A percentile compares a stretch with the other conserved stretches of the same genome.
These are phyloP conservation scores for Volucella inflata DNA, from an alignment of 2,888 invertebrate genomes.

Conservation along the genomic window DNA sequence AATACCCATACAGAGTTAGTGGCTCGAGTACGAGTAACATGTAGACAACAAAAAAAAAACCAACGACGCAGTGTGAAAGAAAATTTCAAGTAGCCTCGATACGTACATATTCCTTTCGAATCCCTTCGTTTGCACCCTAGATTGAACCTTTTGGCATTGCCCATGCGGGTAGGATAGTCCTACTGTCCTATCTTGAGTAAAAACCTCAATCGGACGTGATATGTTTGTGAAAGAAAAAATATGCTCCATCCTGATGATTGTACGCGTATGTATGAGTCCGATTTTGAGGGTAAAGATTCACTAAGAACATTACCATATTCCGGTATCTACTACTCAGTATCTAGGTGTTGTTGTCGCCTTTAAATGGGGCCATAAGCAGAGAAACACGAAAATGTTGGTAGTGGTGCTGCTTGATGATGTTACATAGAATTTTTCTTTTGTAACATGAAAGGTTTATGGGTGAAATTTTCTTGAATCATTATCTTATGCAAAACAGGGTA, in stretches of 20 bases:
- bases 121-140: constrained; percentile 42
- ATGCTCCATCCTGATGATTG: constrained; percentile 60
- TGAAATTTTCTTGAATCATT: constrained; percentile 48
- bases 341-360: constrained; percentile 25
- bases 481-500: constrained; percentile 61
- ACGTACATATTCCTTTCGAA: constrained; percentile 36
- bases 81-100: constrained; percentile 61
- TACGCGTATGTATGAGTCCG: constrained; percentile 46
- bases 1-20: constrained; percentile 22
- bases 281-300: constrained; percentile 7
- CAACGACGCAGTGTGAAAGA: constrained; percentile 49
- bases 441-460: constrained; percentile 44
- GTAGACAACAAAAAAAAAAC: constrained; percentile 17
- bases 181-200: constrained; percentile 8
- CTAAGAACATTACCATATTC: constrained; percentile 11
- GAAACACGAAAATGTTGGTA: not conserved
- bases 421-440: not conserved
- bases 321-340: no score
- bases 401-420: not conserved
- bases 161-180: constrained; percentile 5
- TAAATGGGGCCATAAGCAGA: not conserved
- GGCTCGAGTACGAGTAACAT: not conserved
- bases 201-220: constrained; percentile 71
- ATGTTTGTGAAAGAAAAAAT: constrained; percentile 69
- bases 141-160: not conserved